Evolutionary conservation across 2,113 vertebrate genomes (phyloP).

Genomic region (Neomonachus schauinslandi): DNA sequence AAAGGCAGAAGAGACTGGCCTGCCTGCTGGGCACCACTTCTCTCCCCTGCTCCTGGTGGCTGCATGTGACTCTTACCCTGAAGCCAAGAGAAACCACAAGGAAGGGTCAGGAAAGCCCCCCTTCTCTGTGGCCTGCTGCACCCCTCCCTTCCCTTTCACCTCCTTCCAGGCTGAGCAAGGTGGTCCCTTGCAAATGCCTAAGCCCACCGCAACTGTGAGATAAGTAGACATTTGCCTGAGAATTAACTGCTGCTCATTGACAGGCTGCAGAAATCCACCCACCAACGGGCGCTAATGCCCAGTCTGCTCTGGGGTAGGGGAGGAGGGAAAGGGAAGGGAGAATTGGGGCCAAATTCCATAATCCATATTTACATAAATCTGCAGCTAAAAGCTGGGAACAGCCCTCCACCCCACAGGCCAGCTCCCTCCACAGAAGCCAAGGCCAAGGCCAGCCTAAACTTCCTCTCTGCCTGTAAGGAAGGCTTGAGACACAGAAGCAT

Average conservation of each 20-base stretch:
- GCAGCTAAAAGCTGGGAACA: not conserved
- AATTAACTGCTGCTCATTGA: conserved; percentile 36
- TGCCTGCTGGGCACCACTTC: not conserved
- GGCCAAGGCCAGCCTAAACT: not conserved
- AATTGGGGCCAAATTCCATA: conserved; percentile 28
- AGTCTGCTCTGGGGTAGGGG: not conserved
- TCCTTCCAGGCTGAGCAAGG: not conserved
- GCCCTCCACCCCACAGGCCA: not conserved
- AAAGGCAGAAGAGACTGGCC: not conserved
- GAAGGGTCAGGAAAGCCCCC: not conserved
- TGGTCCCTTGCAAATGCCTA: not conserved
- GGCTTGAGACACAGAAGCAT: not conserved
- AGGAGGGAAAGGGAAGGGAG: not conserved
- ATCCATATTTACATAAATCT: conserved; percentile 55
- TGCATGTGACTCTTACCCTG: not conserved
- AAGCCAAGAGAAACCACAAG: not conserved
- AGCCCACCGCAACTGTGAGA: not conserved
- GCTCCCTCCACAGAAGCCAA: not conserved
- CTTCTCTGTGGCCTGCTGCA: not conserved
- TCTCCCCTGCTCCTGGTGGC: not conserved
- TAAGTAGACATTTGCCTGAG: conserved; percentile 55
- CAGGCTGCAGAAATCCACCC: conserved; percentile 46
- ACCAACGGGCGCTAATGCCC: not conserved
- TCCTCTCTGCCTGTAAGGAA: not conserved
- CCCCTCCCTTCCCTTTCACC: not conserved